Evolutionary conservation across 2,888 invertebrate species (phyloP).

Genomic region (Seladonia tumulorum): DNA sequence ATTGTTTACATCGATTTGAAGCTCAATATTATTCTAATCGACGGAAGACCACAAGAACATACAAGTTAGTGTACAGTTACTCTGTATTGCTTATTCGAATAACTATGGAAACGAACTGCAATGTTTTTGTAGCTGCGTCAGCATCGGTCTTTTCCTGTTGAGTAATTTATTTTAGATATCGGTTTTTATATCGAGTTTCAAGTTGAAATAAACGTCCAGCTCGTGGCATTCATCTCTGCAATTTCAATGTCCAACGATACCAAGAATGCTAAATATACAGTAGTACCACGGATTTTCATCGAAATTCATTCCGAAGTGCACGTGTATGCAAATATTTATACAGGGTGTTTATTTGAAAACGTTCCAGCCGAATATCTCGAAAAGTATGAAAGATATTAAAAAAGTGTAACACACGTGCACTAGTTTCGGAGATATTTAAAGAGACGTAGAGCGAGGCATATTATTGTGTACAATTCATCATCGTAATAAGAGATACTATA

Average conservation of each 20-base stretch:
- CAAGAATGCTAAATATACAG: not conserved
- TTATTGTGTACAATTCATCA: too few relatives aligned
- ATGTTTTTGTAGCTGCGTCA: not conserved
- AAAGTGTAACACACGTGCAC: too few relatives aligned
- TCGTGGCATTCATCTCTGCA: not conserved
- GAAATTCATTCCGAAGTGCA: not conserved
- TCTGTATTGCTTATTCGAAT: not conserved
- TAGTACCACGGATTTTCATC: not conserved
- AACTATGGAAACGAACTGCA: too few relatives aligned
- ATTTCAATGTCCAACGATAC: not conserved
- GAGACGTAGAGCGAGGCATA: too few relatives aligned
- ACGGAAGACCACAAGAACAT: not conserved
- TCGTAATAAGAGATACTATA: too few relatives aligned
- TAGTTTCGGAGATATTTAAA: too few relatives aligned
- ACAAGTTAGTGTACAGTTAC: not conserved
- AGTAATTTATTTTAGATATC: not conserved
- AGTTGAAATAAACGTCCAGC: not conserved
- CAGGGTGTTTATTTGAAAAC: too few relatives aligned
- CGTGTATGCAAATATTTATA: not conserved
- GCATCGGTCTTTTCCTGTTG: too few relatives aligned
- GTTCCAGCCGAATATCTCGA: too few relatives aligned
- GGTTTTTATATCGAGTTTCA: not conserved
- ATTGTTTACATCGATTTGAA: accelerated
- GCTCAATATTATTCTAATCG: too few relatives aligned
- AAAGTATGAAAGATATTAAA: too few relatives aligned